Percentiles rank a stretch among this genome's conserved stretches.
These are phyloP conservation scores for Caerostris darwini DNA, from an alignment of 1,140 invertebrate genomes.

Conservation along the genomic window DNA sequence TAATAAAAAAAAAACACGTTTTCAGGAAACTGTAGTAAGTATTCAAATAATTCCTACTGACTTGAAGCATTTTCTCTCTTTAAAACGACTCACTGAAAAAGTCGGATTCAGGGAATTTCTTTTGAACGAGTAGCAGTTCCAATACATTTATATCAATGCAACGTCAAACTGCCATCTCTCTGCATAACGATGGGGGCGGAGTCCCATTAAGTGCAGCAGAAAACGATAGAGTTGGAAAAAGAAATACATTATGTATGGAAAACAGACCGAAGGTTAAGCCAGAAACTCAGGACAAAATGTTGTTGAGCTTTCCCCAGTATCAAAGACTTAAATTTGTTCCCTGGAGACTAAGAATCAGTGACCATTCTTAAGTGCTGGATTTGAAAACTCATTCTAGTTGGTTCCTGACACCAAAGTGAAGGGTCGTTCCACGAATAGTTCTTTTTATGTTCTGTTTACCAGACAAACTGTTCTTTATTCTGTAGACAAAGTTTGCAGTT, in stretches of 20 bases:
- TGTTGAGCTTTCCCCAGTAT: background rate
- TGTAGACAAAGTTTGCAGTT: conserved; percentile 28
- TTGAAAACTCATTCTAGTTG: conserved; percentile 21
- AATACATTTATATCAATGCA: conserved; percentile 21
- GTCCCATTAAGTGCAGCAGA: background rate
- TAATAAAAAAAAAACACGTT: background rate
- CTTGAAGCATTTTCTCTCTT: conserved; percentile 6
- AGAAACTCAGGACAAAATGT: background rate
- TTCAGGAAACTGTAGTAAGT: background rate
- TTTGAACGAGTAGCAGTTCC: background rate
- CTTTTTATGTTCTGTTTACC: conserved; percentile 57
- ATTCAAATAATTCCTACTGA: background rate
- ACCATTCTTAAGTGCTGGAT: conserved; percentile 50
- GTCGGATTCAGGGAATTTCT: background rate
- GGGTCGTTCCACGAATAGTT: background rate
- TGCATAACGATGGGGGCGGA: conserved; percentile 6
- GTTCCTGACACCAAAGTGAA: background rate
- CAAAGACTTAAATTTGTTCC: conserved; percentile 45
- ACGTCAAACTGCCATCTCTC: background rate
- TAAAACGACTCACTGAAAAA: background rate
- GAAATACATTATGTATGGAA: conserved; percentile 33
- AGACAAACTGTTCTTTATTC: conserved; percentile 51
- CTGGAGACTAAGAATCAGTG: conserved; percentile 31
- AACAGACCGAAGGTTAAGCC: conserved; percentile 17
- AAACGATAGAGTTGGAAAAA: background rate